Evolutionary conservation across 2,797 vertebrate genomes (phyloP).

Genomic region (Triplophysa yarkandensis): DNA sequence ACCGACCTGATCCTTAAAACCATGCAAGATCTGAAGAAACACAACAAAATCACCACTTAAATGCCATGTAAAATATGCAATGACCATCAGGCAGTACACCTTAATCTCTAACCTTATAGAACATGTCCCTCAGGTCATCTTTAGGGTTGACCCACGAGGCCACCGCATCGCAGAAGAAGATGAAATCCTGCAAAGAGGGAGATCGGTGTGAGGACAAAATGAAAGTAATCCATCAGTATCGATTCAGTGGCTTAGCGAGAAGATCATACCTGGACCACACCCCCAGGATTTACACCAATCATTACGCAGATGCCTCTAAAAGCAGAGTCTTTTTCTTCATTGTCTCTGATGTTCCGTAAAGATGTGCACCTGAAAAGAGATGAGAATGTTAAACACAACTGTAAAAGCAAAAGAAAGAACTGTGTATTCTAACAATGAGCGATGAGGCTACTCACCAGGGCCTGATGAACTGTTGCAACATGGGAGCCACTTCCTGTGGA

Average conservation of each 20-base stretch:
- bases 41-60: neutral
- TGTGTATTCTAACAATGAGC: too few species aligned
- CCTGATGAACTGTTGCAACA: slow-evolving; percentile 92
- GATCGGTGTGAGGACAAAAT: neutral
- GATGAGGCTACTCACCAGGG: slow-evolving; percentile 91
- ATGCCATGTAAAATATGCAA: too few species aligned
- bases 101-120: slow-evolving; percentile 83
- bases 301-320: slow-evolving; percentile 95
- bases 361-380: slow-evolving; percentile 78
- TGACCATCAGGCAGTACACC: neutral
- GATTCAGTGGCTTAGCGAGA: too few species aligned
- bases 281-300: slow-evolving; percentile 92
- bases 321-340: slow-evolving; percentile 93
- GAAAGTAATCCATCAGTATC: neutral
- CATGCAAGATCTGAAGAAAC: slow-evolving; percentile 83
- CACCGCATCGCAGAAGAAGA: slow-evolving; percentile 94
- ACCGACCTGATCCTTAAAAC: slow-evolving; percentile 94
- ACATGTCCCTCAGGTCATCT: slow-evolving; percentile 93
- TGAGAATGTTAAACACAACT: neutral
- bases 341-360: slow-evolving; percentile 87
- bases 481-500: slow-evolving; percentile 91
- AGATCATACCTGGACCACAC: slow-evolving; percentile 85
- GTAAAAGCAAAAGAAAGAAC: neutral
- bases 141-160: slow-evolving; percentile 94
- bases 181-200: slow-evolving; percentile 81